Percentiles rank a stretch among this genome's conserved stretches.
Evolutionary conservation across 2,888 invertebrate species (phyloP).

Genomic region (Tromatobia lineatoria): DNA sequence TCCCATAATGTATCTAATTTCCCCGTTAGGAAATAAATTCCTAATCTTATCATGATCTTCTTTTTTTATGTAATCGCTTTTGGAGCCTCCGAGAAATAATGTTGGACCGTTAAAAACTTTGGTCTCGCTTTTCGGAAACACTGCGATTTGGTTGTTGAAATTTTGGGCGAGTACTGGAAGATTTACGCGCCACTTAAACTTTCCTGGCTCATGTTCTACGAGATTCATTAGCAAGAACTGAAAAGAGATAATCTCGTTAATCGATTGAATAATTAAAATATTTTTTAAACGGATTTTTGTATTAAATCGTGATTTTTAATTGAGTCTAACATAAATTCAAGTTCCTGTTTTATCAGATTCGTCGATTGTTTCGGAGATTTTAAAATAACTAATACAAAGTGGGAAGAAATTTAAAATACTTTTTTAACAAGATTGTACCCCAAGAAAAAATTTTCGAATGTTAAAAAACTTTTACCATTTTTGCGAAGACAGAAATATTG

Average conservation of each 20-base stretch:
- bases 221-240: constrained; percentile 95
- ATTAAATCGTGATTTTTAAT: no score
- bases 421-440: no score
- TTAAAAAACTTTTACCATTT: no score
- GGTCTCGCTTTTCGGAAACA: constrained; percentile 87
- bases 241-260: constrained; percentile 63
- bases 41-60: constrained; percentile 89
- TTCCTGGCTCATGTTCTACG: constrained; percentile 88
- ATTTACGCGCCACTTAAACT: constrained; percentile 93
- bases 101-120: constrained; percentile 88
- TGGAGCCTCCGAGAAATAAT: constrained; percentile 93
- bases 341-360: no score
- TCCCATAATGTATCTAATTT: constrained; percentile 90
- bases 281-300: no score
- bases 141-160: constrained; percentile 88
- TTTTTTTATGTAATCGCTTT: constrained; percentile 92
- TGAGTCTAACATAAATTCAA: no score
- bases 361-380: no score
- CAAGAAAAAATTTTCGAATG: no score
- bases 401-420: no score
- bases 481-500: no score
- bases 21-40: constrained; percentile 90
- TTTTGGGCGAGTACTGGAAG: constrained; percentile 90
- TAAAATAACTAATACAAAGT: no score
- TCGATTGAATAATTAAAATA: no score